Percentiles rank a stretch among this genome's conserved stretches.
These are phyloP conservation scores for Rhombomys opimus DNA, from an alignment of 2,113 vertebrate species.

Conservation along the genomic window DNA sequence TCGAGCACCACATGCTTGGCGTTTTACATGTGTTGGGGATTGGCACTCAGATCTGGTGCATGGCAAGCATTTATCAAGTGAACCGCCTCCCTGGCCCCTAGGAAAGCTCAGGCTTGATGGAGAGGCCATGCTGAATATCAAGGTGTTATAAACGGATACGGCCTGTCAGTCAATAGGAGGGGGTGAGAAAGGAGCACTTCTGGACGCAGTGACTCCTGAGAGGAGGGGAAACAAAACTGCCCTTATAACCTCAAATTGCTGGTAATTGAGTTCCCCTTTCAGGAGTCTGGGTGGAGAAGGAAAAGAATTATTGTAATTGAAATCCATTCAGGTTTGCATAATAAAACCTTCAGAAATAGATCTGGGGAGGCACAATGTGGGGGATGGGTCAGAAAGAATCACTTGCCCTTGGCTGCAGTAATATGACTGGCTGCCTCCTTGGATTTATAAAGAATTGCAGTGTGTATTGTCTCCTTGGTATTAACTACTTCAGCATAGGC, in stretches of 20 bases:
- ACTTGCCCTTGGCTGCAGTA: constrained; percentile 68
- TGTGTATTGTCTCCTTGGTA: constrained; percentile 49
- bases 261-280: constrained; percentile 70
- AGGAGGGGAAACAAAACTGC: not conserved
- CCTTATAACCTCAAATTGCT: constrained; percentile 57
- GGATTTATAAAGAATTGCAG: constrained; percentile 61
- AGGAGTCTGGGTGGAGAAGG: constrained; percentile 63
- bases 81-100: not conserved
- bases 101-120: not conserved
- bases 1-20: not conserved
- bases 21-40: not conserved
- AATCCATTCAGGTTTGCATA: constrained; percentile 75
- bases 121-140: not conserved
- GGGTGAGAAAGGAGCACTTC: constrained; percentile 1
- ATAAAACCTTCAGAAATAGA: constrained; percentile 74
- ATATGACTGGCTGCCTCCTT: constrained; percentile 59
- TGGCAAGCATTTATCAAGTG: not conserved
- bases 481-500: constrained; percentile 61
- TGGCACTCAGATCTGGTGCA: not conserved
- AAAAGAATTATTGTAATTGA: constrained; percentile 78
- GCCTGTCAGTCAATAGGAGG: not conserved
- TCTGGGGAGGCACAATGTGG: constrained; percentile 15
- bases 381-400: constrained; percentile 68
- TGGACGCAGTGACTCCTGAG: constrained; percentile 7
- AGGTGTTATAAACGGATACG: not conserved